Base-by-base conservation (phyloP, 2,797 vertebrate species). In the Gobionotothen gibberifrons region DNA sequence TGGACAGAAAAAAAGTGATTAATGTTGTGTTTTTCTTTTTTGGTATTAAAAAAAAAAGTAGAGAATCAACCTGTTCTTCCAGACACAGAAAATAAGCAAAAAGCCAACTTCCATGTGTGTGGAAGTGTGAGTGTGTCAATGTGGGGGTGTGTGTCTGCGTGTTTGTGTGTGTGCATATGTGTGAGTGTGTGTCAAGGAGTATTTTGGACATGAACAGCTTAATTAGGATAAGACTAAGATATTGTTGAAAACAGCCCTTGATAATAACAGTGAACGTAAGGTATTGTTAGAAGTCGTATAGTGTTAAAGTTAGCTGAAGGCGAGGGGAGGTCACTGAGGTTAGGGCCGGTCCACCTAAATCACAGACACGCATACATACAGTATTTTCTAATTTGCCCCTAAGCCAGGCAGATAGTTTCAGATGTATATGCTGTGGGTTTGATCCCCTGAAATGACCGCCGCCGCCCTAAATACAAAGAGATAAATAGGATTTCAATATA, bases 31-130 rank as follows among this genome's bases (percentile, higher is more conserved):
- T 89, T 36, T 64, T 85, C 9, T 84, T 79, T 75, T 82, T 63
- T 74, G 44, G n/a, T 87, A 82, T 84, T 79, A 6, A 73, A 82
- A 88, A 26, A 85, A 53, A 87, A 87, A 21, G 80, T 82, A 85
- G 55, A 78, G 71, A 88, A 87, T 90, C 78, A 77, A 87, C 64
- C 61, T 82, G 90, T 92, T 93, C 91, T 91, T 94, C 91, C 90
- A 93, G 85, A 88, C 61, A 84, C 65, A 76, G 69, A 91, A 89
- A 92, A 92, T 78, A 87, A 92, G 85, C 79, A 87, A 90, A 92
- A 93, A 88, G 82, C 72, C 90, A 82, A 78, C 86, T 91, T 89
- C 76, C 62, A 60, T 63, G 67, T 54, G 29, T 64, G 78, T 76
- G 67, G 73, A 76, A 32, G 71, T 72, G 73, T 69, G 53, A 55